Conservation (phyloP, 1,140 invertebrate genomes). For the Cherax quadricarinatus region DNA sequence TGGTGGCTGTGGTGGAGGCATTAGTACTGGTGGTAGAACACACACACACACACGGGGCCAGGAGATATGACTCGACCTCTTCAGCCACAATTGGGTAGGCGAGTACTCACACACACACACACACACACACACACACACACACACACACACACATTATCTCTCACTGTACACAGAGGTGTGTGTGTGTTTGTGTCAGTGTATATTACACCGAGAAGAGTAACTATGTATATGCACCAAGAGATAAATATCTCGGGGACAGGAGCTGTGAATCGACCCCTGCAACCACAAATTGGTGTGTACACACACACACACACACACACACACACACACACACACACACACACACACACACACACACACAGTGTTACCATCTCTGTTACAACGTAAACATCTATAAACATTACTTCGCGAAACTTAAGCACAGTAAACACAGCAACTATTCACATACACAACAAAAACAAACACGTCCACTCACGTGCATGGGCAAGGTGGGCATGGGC, state of each 20-base stretch:
- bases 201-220: no score
- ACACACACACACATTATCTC: conserved; percentile 44
- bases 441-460: conserved; percentile 35
- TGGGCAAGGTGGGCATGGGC: neutral
- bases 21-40: neutral
- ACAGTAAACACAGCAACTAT: conserved; percentile 10
- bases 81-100: no score
- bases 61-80: no score
- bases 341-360: conserved; percentile 15
- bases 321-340: conserved; percentile 43
- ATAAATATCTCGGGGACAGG: no score
- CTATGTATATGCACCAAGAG: no score
- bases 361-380: neutral
- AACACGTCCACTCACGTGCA: conserved; percentile 21
- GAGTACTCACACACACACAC: conserved; percentile 32
- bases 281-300: no score
- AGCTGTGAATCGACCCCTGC: no score
- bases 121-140: conserved; percentile 15
- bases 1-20: no score
- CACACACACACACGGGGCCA: no score
- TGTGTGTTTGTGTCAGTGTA: no score
- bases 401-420: conserved; percentile 14
- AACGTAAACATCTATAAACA: conserved; percentile 1
- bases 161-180: no score
- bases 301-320: conserved; percentile 43